Conservation (phyloP, 1,140 invertebrate genomes). For the Acyrthosiphon pisum region DNA sequence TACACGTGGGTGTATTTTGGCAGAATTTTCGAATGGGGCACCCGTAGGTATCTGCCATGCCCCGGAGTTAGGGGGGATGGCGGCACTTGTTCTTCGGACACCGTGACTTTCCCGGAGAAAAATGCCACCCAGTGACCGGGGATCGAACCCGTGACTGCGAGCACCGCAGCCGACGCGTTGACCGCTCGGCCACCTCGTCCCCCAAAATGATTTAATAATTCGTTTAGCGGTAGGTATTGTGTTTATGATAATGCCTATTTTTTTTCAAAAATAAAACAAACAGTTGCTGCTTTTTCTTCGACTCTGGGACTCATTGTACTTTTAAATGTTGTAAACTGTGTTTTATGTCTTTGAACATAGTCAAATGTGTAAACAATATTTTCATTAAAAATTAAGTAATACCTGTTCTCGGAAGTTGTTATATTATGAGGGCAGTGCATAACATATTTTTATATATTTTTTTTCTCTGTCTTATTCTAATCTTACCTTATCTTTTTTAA, state of each 20-base stretch:
- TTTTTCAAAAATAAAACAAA: not conserved
- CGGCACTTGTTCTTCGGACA: too few species aligned
- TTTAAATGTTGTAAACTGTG: not conserved
- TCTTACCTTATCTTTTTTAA: constrained; percentile 19
- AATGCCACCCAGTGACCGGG: too few species aligned
- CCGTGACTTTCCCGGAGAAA: too few species aligned
- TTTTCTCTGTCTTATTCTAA: not conserved
- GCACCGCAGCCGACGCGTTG: too few species aligned
- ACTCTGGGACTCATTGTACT: not conserved
- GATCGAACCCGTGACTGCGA: too few species aligned
- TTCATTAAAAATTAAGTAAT: constrained; percentile 1
- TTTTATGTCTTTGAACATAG: not conserved
- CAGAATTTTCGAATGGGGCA: too few species aligned
- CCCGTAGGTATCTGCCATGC: too few species aligned
- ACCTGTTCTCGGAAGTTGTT: not conserved
- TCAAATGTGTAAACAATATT: not conserved
- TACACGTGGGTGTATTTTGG: too few species aligned
- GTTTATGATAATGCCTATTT: not conserved
- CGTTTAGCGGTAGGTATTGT: not conserved
- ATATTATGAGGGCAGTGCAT: too few species aligned
- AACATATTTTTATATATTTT: not conserved
- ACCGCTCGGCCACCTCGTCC: too few species aligned
- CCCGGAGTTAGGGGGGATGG: too few species aligned
- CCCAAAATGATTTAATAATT: not conserved
- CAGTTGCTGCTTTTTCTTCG: not conserved